Evolutionary conservation across 2,888 invertebrate species (phyloP), one percentile per base, ranked within the genome.

Genomic region (Parnassius apollo): DNA sequence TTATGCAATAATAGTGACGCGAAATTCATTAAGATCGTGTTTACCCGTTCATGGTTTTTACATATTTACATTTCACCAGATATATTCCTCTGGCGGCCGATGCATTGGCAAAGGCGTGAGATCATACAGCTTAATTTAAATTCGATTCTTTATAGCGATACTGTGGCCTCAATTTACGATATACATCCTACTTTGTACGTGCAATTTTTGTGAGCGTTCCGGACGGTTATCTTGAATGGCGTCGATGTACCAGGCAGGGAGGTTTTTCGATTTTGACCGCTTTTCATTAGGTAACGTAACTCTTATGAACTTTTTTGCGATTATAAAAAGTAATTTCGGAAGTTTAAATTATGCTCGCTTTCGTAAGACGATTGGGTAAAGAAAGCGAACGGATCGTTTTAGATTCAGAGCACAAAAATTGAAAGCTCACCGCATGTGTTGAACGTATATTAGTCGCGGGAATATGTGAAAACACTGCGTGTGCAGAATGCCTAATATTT

Each of bases 401-500:
- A 65, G 74, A 86, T 82, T 82, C 87, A 62, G 71, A 69, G 69
- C 85, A 78, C 78, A 77, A 70, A 71, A 70, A 72, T 70, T 66
- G 77, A 74, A 75, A 76, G 73, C 79, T 75, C 65, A 71, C 75
- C 71, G 83, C 80, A 85, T 86, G 77, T 86, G 82, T 85, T 57
- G 45, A 52, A 61, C 46, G 61, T 85, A 84, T 82, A 83, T 76
- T 78, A 72, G 68, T 72, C 70, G 71, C 42, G 51, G 73, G 72
- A 72, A 78, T 85, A 78, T 76, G 88, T 85, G 88, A 88, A 88
- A 88, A 82, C 80, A 46, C 57, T 25, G 55, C 83, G 85, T 83
- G 88, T 68, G 53, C 52, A 53, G 88, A 82, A 86, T 88, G 75
- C 73, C 69, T 75, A 82, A 80, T 73, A 63, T 69, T 64, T 51